Base-by-base conservation (phyloP, 1,140 invertebrate genomes). In the Cotesia chilonis region DNA sequence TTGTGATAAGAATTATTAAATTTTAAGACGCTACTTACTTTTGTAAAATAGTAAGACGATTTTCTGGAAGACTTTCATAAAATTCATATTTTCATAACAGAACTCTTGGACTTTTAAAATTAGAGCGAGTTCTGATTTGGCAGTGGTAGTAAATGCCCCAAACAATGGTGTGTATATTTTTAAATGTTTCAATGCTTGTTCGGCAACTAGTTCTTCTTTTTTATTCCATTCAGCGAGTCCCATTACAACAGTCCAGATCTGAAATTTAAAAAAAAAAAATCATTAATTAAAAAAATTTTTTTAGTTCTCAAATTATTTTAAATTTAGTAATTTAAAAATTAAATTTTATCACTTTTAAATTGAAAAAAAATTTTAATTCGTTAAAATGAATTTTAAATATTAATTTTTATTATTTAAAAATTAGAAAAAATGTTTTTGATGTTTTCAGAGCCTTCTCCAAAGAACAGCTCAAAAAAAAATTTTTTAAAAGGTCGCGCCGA, bases 81-180 rank as follows among this genome's bases (percentile, higher is more conserved):
- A 98, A 86, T 95, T 96, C 95, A 98, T 98, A 88, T 99, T 98
- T 82, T 97, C 96, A 86, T 98, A 98, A 88, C 97, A 99, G 88
- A 94, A 99, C 82, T 98, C 96, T 87, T 98, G 97, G 77, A 98
- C 93, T 85, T 95, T 96, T 64, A 96, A 89, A 79, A 98, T 90
- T 63, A 98, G 89, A 60, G 92, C 92, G 78, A 97, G 89, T 87
- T 98, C 95, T 65, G 96, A 93, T 80, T 92, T 94, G 77, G 92
- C 92, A 75, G 91, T 93, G 78, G 90, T 90, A 74, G 94, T 93
- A 81, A 98, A 97, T 12, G 94, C 94, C 75, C 91, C 92, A 82
- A 98, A 92, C 72, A 99, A 88, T 57, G 91, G 90, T 77, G 94
- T 94, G 85, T 96, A 97, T 74, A 90, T 89, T 77, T 94, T 93